Evolutionary conservation across 2,888 invertebrate genomes (phyloP), one percentile per base, ranked within the genome.

Genomic region (Mythimna loreyi): DNA sequence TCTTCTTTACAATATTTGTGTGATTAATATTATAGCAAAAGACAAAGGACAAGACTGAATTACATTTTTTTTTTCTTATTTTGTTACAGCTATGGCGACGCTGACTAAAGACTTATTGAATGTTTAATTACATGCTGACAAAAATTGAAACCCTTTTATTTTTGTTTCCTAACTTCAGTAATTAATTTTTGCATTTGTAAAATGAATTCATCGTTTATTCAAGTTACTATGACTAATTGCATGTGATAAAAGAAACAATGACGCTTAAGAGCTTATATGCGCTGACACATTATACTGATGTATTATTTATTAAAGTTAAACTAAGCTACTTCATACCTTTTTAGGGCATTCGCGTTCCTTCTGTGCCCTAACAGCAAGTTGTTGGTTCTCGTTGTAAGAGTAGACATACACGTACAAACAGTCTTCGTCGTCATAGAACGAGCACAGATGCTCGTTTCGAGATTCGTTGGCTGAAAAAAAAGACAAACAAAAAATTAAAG

Each of bases 401-500:
- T 99, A 99, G 58, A 98, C 98, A 89, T 98, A 99, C 71, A 97
- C 97, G 88, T 98, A 99, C 87, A 98, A 97, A 91, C 99, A 99
- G 87, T 98, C 98, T 76, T 98, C 98, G 80, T 98, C 98, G 91
- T 99, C 98, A 88, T 97, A 97, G 91, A 97, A 98, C 66, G 97
- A 97, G 92, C 99, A 99, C 74, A 97, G 92, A 77, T 97, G 97
- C 93, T 99, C 98, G 88, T 98, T 98, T 86, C 97, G 97, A 71
- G 97, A 96, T 90, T 98, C 98, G 88, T 98, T 97, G 62, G 97
- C 97, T 95, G 94, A 83, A 93, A 96, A 61, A 86, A 86, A 70
- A 65, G 3, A 33, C 1, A 49, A 64, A 28, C 6, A 47, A 47
- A 43, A 49, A 40, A 8, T 2, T 36, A 13, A 25, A 55, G 16